Percentiles rank a stretch among this genome's conserved stretches.
Conservation (phyloP, 2,888 invertebrate species). For the Melipona bicolor region DNA sequence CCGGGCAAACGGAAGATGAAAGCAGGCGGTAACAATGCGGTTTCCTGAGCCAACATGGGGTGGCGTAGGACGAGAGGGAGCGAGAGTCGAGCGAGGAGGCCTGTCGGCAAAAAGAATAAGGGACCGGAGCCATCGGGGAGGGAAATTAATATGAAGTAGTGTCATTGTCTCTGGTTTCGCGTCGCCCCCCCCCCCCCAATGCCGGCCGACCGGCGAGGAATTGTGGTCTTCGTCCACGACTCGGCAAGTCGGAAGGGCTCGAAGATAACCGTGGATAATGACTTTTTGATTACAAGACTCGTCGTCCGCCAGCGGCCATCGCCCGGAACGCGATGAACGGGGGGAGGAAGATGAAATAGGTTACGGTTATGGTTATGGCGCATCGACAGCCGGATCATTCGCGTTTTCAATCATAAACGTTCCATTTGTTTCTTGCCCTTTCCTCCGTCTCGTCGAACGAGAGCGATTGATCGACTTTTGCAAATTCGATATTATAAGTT, state of each 20-base stretch:
- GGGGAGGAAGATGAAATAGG: slow-evolving; percentile 25
- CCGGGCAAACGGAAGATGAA: slow-evolving; percentile 72
- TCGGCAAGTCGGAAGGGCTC: slow-evolving; percentile 63
- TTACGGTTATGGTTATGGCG: slow-evolving; percentile 35
- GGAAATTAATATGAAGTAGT: slow-evolving; percentile 78
- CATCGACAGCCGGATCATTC: slow-evolving; percentile 68
- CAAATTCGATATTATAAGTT: too few relatives aligned
- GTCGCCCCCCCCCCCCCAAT: slow-evolving; percentile 59
- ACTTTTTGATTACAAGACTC: slow-evolving; percentile 79
- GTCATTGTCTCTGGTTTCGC: slow-evolving; percentile 75
- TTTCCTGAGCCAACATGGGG: slow-evolving; percentile 61
- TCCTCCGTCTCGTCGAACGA: not conserved
- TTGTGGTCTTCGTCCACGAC: slow-evolving; percentile 66
- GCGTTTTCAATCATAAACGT: slow-evolving; percentile 67
- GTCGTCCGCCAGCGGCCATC: slow-evolving; percentile 61
- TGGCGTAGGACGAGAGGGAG: slow-evolving; percentile 15
- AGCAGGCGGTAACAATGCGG: slow-evolving; percentile 75
- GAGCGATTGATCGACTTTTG: too few relatives aligned
- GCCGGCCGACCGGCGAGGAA: slow-evolving; percentile 65
- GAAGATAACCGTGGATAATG: slow-evolving; percentile 74
- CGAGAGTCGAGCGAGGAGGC: slow-evolving; percentile 33
- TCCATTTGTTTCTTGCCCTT: slow-evolving; percentile 47
- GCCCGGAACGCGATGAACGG: slow-evolving; percentile 14
- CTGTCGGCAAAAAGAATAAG: slow-evolving; percentile 56
- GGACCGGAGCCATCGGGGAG: slow-evolving; percentile 56